These are phyloP conservation scores for Boulengeromyrus knoepffleri DNA, from an alignment of 2,113 vertebrate species.

Conservation along the genomic window DNA sequence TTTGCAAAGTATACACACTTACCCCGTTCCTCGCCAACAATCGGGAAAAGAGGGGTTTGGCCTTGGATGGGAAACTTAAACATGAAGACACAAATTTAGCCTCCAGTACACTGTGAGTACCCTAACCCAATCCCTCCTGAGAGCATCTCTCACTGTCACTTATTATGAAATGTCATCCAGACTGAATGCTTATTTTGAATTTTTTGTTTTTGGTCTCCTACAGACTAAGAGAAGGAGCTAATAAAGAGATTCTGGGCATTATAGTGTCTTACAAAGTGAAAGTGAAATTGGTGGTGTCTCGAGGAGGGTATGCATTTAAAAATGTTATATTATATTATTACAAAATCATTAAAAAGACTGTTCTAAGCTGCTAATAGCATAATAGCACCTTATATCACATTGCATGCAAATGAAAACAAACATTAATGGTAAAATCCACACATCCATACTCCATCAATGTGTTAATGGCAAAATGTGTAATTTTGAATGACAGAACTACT, in stretches of 20 bases:
- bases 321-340: background rate
- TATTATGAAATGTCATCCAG: background rate
- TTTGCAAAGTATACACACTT: conserved; percentile 92
- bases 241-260: conserved; percentile 88
- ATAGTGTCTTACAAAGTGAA: conserved; percentile 97
- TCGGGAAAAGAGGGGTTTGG: conserved; percentile 86
- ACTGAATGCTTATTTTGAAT: background rate
- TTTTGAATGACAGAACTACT: background rate
- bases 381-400: background rate
- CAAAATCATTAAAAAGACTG: background rate
- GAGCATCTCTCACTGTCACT: background rate
- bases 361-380: background rate
- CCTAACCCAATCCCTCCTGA: conserved; percentile 13
- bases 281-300: conserved; percentile 91
- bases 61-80: conserved; percentile 88
- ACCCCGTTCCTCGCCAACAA: conserved; percentile 91
- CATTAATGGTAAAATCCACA: background rate
- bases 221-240: conserved; percentile 86
- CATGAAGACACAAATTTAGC: conserved; percentile 96
- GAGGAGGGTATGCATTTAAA: conserved; percentile 73
- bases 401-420: background rate
- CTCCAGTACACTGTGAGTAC: conserved; percentile 86
- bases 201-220: background rate
- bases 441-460: background rate
- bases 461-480: background rate